Conservation (phyloP, 1,140 invertebrate genomes). For the Leptinotarsa lineolata region DNA sequence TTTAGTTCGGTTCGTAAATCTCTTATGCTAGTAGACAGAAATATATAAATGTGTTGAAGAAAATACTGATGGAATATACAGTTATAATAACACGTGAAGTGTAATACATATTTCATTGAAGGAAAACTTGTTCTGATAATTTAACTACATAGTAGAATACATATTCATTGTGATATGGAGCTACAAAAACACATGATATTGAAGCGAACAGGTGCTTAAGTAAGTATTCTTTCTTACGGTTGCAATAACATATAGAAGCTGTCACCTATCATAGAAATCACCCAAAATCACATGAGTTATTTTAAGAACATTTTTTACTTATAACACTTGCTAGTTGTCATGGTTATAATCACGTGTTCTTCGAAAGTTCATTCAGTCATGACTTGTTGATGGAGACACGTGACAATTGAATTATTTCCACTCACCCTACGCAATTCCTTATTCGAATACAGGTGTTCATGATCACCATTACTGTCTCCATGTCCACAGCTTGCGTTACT, state of each 20-base stretch:
- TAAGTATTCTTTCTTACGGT: no score
- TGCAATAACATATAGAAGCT: no score
- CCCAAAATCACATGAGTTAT: no score
- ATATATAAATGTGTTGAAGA: neutral
- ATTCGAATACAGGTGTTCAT: neutral
- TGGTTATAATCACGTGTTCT: neutral
- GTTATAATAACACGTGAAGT: neutral
- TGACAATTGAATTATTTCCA: neutral
- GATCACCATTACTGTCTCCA: constrained; percentile 52
- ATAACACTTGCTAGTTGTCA: neutral
- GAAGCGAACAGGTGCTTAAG: no score
- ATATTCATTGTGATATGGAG: no score
- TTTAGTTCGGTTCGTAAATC: constrained; percentile 59
- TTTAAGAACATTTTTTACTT: neutral
- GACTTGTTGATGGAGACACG: neutral
- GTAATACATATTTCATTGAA: neutral
- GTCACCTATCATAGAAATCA: no score
- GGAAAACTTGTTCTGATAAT: neutral
- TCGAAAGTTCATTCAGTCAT: neutral
- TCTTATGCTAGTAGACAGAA: constrained; percentile 65
- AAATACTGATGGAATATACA: neutral
- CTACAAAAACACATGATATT: no score
- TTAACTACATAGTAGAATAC: neutral
- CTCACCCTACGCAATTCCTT: neutral
- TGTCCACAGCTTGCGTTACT: constrained; percentile 74